Percentiles rank a stretch among this genome's conserved stretches.
These are phyloP conservation scores for Sternotherus odoratus DNA, from an alignment of 2,797 vertebrate genomes.

Conservation along the genomic window DNA sequence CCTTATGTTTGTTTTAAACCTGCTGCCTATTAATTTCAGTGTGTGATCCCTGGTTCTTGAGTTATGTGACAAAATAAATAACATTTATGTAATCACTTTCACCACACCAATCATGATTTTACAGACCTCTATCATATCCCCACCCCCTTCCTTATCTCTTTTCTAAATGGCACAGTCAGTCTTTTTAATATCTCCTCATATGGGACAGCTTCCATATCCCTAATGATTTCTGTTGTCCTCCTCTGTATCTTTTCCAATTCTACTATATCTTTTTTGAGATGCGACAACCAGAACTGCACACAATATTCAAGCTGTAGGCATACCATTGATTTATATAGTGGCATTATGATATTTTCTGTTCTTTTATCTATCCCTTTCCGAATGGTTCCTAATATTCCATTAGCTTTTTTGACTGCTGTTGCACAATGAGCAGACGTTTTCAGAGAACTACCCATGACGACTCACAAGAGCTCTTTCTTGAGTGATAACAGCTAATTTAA, in stretches of 20 bases:
- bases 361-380: background rate
- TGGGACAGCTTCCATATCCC: background rate
- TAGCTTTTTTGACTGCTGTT: background rate
- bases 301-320: background rate
- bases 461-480: background rate
- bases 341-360: background rate
- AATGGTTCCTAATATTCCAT: background rate
- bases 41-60: background rate
- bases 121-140: background rate
- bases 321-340: background rate
- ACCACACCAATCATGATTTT: background rate
- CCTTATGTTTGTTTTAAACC: background rate
- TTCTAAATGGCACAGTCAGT: background rate
- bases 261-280: background rate
- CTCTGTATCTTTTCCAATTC: background rate
- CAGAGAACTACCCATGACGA: background rate
- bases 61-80: background rate
- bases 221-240: background rate
- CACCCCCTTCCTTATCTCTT: background rate
- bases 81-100: background rate
- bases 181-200: background rate
- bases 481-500: background rate
- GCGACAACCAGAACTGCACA: background rate
- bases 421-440: background rate
- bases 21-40: background rate